phyloP scores from a whole-genome alignment of 2,797 vertebrate genomes.

The Dryobates pubescens region DNA sequence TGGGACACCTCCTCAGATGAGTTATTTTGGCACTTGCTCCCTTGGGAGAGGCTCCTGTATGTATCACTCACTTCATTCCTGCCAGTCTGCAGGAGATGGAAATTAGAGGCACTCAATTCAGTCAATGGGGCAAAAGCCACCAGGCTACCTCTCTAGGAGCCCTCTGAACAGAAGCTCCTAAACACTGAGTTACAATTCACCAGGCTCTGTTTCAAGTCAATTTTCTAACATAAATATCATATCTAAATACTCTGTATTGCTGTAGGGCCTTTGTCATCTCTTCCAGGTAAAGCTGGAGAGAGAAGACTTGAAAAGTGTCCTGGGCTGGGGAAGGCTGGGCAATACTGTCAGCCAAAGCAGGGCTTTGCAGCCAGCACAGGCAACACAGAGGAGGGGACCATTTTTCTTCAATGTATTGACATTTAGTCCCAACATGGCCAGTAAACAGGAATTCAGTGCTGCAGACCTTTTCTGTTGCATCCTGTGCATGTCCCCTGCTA shows the following conservation, averaged over 20 bases:
- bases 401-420: not conserved
- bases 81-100: not conserved
- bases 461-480: not conserved
- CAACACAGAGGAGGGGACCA: not conserved
- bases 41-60: not conserved
- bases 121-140: not conserved
- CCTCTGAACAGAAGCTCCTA: not conserved
- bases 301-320: not conserved
- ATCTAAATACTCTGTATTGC: not conserved
- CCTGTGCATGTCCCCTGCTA: fast-evolving
- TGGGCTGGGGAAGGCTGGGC: not conserved
- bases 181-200: not conserved
- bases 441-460: not conserved
- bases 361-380: not conserved
- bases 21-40: not conserved
- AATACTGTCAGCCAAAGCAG: not conserved
- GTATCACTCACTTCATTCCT: not conserved
- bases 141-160: fast-evolving
- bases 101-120: not conserved
- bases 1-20: not conserved
- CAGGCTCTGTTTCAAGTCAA: not conserved
- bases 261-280: not conserved
- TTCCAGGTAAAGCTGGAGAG: not conserved
- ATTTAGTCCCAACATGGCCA: fast-evolving
- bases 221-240: not conserved